Evolutionary conservation across 2,888 invertebrate genomes (phyloP).

Genomic region (Lasioglossum oenotherae): DNA sequence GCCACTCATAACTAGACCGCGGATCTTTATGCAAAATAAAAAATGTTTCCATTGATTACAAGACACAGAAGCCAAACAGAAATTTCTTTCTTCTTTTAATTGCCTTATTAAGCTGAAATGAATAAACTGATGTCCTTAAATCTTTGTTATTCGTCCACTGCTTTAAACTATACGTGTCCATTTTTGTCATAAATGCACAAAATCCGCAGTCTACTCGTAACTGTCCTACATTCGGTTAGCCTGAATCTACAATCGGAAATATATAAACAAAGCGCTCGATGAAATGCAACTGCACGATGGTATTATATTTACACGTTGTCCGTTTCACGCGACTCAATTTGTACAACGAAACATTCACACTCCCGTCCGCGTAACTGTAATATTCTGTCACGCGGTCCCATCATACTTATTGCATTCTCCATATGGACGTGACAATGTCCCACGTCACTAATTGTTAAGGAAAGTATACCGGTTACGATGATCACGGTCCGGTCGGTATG

Average conservation of each 20-base stretch:
- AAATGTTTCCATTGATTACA: too few species aligned
- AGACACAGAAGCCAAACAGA: too few species aligned
- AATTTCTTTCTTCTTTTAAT: too few species aligned
- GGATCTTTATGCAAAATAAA: too few species aligned
- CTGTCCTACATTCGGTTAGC: too few species aligned
- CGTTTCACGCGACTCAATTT: background rate
- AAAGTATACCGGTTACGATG: constrained; percentile 62
- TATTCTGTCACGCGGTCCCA: background rate
- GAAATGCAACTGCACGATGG: background rate
- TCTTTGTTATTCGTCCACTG: too few species aligned
- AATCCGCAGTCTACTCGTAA: too few species aligned
- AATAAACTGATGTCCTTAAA: too few species aligned
- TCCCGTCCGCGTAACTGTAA: background rate
- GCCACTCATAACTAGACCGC: too few species aligned
- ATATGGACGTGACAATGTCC: constrained; percentile 15
- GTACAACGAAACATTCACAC: background rate
- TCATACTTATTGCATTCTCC: constrained; percentile 18
- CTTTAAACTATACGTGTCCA: too few species aligned
- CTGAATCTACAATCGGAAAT: background rate
- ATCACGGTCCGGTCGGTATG: constrained; percentile 72
- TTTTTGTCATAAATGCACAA: too few species aligned
- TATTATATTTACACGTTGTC: background rate
- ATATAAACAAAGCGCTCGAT: background rate
- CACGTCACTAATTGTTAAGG: constrained; percentile 45
- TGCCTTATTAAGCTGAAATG: too few species aligned